A percentile compares a stretch with the other conserved stretches of the same genome.
Evolutionary conservation across 2,113 vertebrate genomes (phyloP).

Genomic region (Micronycteris hirsuta): DNA sequence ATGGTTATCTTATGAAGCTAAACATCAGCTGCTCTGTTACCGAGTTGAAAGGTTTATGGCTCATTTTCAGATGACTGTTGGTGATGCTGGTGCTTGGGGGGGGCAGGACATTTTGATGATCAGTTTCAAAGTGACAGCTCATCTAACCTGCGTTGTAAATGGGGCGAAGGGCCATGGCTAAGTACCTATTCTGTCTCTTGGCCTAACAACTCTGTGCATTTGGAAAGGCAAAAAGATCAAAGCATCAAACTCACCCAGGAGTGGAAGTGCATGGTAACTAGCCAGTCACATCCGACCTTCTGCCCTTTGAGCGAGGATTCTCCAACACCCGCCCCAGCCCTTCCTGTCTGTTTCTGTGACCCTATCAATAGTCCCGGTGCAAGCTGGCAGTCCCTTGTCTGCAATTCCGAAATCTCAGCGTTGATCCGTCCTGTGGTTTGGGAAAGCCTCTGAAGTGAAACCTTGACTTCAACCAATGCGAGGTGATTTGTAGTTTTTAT

Average conservation of each 20-base stretch:
- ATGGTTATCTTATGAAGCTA: background rate
- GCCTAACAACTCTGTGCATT: conserved; percentile 12
- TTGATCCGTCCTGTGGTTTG: background rate
- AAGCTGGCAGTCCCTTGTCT: background rate
- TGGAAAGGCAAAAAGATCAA: conserved; percentile 21
- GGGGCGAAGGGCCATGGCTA: conserved; percentile 40
- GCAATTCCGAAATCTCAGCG: background rate
- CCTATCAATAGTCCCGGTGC: background rate
- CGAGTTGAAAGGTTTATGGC: conserved; percentile 22
- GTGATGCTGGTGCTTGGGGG: background rate
- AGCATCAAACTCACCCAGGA: conserved; percentile 23
- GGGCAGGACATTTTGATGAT: conserved; percentile 40
- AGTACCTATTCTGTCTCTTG: background rate
- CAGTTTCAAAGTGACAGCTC: conserved; percentile 24
- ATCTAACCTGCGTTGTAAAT: conserved; percentile 22
- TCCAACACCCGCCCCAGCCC: background rate
- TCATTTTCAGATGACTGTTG: background rate
- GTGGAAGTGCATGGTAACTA: background rate
- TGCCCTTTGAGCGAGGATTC: background rate
- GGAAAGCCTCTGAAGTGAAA: background rate
- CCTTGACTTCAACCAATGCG: background rate
- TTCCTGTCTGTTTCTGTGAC: background rate
- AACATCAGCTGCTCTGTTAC: background rate
- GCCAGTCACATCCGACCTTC: background rate
- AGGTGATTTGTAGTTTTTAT: background rate